A percentile compares a stretch with the other conserved stretches of the same genome.
These are phyloP conservation scores for Pseudopipra pipra DNA, from an alignment of 2,113 vertebrate species.

Conservation along the genomic window DNA sequence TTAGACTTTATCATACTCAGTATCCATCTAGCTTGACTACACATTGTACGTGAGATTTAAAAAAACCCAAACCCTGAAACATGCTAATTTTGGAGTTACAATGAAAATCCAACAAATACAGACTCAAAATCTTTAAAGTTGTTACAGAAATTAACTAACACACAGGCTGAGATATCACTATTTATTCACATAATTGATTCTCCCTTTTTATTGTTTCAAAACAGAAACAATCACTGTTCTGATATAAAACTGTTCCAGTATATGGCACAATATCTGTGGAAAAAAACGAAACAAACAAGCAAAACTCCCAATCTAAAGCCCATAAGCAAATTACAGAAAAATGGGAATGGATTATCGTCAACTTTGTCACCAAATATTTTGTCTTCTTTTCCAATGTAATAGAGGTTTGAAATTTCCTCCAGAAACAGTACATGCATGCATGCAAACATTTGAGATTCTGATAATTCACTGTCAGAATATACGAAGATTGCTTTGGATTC, in stretches of 20 bases:
- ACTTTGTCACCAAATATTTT: background rate
- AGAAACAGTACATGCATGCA: background rate
- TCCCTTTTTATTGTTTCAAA: background rate
- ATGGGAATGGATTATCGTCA: background rate
- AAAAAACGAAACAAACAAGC: background rate
- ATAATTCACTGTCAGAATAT: background rate
- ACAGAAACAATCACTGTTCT: background rate
- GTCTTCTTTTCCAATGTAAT: background rate
- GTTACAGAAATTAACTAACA: background rate
- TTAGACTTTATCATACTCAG: background rate
- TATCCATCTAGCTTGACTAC: background rate
- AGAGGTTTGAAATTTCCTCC: background rate
- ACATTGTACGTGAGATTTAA: background rate
- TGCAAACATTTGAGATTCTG: background rate
- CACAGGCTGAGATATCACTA: background rate
- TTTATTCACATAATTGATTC: background rate
- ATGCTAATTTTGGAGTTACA: background rate
- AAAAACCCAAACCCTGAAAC: background rate
- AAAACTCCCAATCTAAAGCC: background rate
- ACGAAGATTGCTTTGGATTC: background rate
- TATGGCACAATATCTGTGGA: background rate
- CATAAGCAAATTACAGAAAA: background rate
- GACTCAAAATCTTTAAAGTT: background rate
- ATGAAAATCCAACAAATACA: background rate
- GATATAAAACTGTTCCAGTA: background rate